Conservation (phyloP, 2,888 invertebrate species). For the Microplitis deprimator region DNA sequence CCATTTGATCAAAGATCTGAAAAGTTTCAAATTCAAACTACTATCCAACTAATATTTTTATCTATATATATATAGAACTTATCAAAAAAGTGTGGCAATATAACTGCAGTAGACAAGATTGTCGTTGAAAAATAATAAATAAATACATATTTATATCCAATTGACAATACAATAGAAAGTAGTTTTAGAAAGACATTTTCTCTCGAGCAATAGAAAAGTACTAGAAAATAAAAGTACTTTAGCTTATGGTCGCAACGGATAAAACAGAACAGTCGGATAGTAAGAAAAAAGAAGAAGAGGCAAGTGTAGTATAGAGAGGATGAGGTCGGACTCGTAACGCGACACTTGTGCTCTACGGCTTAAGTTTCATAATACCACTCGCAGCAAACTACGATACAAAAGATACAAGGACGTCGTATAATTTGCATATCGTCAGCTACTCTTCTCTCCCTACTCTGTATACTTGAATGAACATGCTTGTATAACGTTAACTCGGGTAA, state of each 20-base stretch:
- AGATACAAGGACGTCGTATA: constrained; percentile 59
- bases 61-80: no score
- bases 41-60: no score
- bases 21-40: no score
- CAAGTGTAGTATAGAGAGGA: constrained; percentile 30
- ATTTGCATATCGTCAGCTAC: constrained; percentile 63
- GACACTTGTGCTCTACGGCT: constrained; percentile 66
- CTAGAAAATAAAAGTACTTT: constrained; percentile 19
- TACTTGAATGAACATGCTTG: constrained; percentile 32
- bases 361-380: constrained; percentile 67
- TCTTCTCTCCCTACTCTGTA: constrained; percentile 1
- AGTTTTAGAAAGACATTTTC: constrained; percentile 7
- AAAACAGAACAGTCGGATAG: constrained; percentile 29
- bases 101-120: no score
- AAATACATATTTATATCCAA: not conserved
- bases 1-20: no score
- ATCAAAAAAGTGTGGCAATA: no score
- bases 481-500: constrained; percentile 20
- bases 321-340: constrained; percentile 57
- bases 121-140: no score
- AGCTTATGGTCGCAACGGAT: constrained; percentile 44
- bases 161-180: not conserved
- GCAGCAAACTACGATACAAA: constrained; percentile 59
- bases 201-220: constrained; percentile 25
- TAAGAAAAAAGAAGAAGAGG: not conserved